Evolutionary conservation across 2,797 vertebrate genomes (phyloP).

Genomic region (Champsocephalus gunnari): DNA sequence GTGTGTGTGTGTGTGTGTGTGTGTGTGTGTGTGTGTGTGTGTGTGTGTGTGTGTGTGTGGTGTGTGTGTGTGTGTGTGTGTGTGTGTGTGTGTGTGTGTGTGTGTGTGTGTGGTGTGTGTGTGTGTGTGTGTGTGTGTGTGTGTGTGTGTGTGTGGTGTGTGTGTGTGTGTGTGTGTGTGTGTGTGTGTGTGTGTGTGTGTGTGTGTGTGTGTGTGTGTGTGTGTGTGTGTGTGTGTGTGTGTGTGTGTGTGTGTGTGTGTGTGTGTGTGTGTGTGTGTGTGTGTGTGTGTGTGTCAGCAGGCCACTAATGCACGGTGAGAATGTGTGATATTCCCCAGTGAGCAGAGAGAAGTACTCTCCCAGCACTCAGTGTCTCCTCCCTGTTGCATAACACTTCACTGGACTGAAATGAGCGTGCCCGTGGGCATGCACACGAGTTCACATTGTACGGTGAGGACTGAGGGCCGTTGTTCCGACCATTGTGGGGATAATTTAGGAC

Average conservation of each 20-base stretch:
- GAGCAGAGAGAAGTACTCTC: constrained; percentile 65
- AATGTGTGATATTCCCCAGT: constrained; percentile 73
- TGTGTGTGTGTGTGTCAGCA: constrained; percentile 38
- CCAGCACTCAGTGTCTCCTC: constrained; percentile 63
- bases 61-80: constrained; percentile 11
- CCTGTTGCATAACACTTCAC: constrained; percentile 67
- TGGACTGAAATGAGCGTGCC: constrained; percentile 23
- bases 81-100: constrained; percentile 7
- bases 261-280: not conserved
- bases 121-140: not conserved
- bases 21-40: not conserved
- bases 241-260: constrained; percentile 3
- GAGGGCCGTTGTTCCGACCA: constrained; percentile 67
- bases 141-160: not conserved
- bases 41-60: constrained; percentile 2
- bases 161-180: constrained; percentile 13
- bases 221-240: constrained; percentile 4
- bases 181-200: constrained; percentile 3
- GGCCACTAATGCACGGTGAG: constrained; percentile 56
- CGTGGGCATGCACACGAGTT: constrained; percentile 19
- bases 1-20: constrained; percentile 1
- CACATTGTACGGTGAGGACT: constrained; percentile 48
- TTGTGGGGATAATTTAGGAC: constrained; percentile 47
- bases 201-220: constrained; percentile 8
- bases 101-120: not conserved